Base-by-base conservation (phyloP, 2,113 vertebrate genomes). In the Myiopsitta monachus region DNA sequence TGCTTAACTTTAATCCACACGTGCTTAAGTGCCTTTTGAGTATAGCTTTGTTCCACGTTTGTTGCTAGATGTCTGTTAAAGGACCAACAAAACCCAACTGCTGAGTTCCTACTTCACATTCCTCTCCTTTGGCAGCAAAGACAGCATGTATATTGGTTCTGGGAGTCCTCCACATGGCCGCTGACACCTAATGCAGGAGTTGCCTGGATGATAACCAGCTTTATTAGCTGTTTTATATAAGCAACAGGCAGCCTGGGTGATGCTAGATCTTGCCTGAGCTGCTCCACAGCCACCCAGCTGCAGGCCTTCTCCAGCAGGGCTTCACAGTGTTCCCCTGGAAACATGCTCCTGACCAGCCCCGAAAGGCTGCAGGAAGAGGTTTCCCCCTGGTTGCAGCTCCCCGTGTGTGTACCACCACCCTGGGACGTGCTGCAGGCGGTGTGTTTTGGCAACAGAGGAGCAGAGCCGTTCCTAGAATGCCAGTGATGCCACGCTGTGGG, bases 321-420 rank as follows among this genome's bases (percentile, higher is more conserved):
- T 91, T 92, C 38, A 49, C 1, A 5, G 26, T 51, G 38, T 54
- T 17, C 7, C 22, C 30, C 16, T 21, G 1, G 0, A 72, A 79
- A 57, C 18, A 31, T 2, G 4, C 8, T 55, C 44, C n/a, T 49
- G 5, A 7, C 39, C 39, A 83, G 43, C 41, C 39, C 76, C 27
- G 15, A 75, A 63, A 92, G 19, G 26, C 44, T 0, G 0, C 36
- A 33, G 57, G 43, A 67, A 63, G 47, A 49, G 0, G 5, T 39
- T 66, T 70, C 43, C n/a, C 77, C 57, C 41, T 12, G 28, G 39
- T 17, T 59, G 52, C 68, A 72, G 69, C 41, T 85, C 77, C 23
- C 19, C 0, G 0, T 10, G 63, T 49, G 74, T 0, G 0, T 62
- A 44, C 47, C 63, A 67, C 61, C 0, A 0, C 7, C 4, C 44